Conservation (phyloP, 2,797 vertebrate species). For the Sparus aurata region DNA sequence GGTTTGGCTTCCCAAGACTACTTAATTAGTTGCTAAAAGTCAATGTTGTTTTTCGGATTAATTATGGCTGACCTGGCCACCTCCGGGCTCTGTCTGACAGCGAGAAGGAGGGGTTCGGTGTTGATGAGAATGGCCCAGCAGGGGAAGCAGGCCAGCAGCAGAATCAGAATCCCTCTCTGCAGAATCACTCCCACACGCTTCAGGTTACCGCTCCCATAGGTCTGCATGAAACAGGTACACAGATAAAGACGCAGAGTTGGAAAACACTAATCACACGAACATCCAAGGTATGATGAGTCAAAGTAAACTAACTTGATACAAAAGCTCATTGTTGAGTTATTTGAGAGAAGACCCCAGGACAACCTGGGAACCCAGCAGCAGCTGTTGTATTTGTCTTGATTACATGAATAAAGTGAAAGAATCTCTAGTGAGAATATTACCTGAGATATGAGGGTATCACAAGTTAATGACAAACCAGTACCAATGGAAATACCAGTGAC, state of each 20-base stretch:
- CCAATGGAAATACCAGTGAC: conserved; percentile 90
- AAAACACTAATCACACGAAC: conserved; percentile 15
- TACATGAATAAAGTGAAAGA: conserved; percentile 42
- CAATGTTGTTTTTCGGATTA: neutral
- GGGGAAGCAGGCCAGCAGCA: conserved; percentile 92
- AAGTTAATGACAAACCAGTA: conserved; percentile 88
- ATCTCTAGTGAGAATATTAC: conserved; percentile 62
- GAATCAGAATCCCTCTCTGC: conserved; percentile 89
- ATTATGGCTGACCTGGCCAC: conserved; percentile 87
- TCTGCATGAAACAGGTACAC: conserved; percentile 78
- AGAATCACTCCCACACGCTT: conserved; percentile 93
- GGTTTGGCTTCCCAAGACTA: too few species aligned
- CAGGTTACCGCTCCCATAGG: conserved; percentile 91
- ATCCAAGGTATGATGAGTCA: conserved; percentile 10
- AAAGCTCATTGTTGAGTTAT: conserved; percentile 44
- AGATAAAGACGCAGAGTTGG: conserved; percentile 7
- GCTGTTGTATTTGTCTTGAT: conserved; percentile 18
- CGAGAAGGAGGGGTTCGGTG: conserved; percentile 89
- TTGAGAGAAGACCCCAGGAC: conserved; percentile 38
- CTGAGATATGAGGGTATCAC: conserved; percentile 94
- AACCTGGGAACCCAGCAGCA: conserved; percentile 52
- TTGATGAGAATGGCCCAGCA: conserved; percentile 96
- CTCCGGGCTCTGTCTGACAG: conserved; percentile 86
- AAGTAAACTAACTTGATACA: conserved; percentile 60
- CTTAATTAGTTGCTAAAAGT: neutral